Evolutionary conservation across 2,797 vertebrate genomes (phyloP).

Genomic region (Varecia variegata): DNA sequence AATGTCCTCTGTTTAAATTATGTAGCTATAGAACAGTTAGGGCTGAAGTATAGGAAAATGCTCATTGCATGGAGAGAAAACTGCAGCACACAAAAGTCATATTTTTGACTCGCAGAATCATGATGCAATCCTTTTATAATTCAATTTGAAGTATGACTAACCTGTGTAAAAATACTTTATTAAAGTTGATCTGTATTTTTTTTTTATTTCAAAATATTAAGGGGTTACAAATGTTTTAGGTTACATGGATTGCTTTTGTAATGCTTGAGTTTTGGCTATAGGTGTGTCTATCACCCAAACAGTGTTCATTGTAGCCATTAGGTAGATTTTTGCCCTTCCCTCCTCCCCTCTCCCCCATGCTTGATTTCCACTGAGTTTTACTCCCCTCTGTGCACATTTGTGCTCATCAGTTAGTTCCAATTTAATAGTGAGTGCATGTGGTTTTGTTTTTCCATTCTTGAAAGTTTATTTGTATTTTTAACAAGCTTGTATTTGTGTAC

Average conservation of each 20-base stretch:
- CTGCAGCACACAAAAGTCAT: not conserved
- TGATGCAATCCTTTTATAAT: conserved; percentile 2
- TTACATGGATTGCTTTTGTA: not conserved
- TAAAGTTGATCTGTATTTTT: not conserved
- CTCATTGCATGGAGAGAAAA: not conserved
- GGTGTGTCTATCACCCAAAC: not conserved
- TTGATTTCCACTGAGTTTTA: not conserved
- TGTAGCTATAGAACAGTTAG: not conserved
- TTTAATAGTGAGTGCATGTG: not conserved
- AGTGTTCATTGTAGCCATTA: not conserved
- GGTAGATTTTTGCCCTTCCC: not conserved
- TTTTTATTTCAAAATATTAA: not conserved
- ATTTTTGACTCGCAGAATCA: not conserved
- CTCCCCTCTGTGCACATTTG: not conserved
- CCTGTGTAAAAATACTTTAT: not conserved
- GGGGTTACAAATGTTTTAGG: not conserved
- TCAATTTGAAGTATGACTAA: not conserved
- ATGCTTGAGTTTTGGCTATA: not conserved
- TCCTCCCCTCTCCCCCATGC: not conserved
- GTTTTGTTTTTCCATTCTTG: not conserved
- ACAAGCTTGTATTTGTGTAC: not conserved
- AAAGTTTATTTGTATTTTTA: conserved; percentile 26
- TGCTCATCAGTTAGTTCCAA: not conserved
- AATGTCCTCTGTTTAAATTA: not conserved
- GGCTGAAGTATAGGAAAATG: not conserved